Base-by-base conservation (phyloP, 2,888 invertebrate genomes). In the Hypomecis punctinalis region DNA sequence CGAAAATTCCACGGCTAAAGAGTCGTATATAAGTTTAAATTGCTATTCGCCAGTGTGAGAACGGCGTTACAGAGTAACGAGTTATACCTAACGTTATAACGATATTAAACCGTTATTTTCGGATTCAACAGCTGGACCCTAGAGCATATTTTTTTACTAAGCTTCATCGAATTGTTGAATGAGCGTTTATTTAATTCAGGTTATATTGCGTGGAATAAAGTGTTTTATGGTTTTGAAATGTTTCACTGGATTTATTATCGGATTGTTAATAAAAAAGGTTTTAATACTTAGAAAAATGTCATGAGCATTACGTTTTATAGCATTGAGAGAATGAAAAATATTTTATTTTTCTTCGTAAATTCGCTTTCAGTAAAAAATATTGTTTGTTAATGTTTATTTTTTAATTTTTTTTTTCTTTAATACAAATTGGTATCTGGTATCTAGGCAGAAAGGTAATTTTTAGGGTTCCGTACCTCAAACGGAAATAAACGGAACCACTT, bases 101-200 rank as follows among this genome's bases (percentile, higher is more conserved):
- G 52, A 23, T 48, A 40, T 49, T 61, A 61, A 49, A 55, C 36
- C 36, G 55, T 42, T 54, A 49, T 55, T 55, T 55, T 9, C 36
- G 49, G 54, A 48, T 48, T 36, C 6, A 46, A 51, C 51, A 58
- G 58, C 52, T 40, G 13, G 43, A 43, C 61, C 61, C 43, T 45
- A 49, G 55, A 49, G 48, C 40, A 49, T 33, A 45, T 40, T 42
- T 54, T 47, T 43, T 40, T 52, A 33, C 40, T 10, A 52, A 52
- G 6, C 52, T 23, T 40, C 8, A 52, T 52, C 40, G 23, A 40
- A 42, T 40, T 33, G 40, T 40, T n/a, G 40, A 52, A 52, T 42
- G 40, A 51, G 37, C 37, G 23, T 33, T 40, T 40, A 52, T 52
- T 52, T 52, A 52, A 52, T 52, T 33, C 10, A 23, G 52, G 5